phyloP scores from a whole-genome alignment of 2,888 invertebrate genomes.

The Drosophila hamatofila region DNA sequence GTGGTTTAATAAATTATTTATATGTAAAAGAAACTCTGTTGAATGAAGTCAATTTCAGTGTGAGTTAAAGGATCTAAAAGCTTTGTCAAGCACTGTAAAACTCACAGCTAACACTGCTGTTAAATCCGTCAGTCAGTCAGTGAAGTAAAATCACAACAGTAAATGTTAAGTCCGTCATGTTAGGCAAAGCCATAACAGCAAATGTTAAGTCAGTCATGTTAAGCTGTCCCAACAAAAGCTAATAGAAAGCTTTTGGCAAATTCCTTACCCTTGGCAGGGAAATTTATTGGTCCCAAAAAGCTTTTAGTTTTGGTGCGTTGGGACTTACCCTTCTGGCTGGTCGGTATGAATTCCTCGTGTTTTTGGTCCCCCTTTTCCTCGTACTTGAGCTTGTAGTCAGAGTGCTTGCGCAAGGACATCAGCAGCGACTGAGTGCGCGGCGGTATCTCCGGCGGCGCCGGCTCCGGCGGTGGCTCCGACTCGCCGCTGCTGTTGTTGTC shows the following conservation, averaged over 20 bases:
- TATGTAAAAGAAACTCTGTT: no score
- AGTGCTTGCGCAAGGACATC: constrained; percentile 84
- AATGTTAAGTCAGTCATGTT: not conserved
- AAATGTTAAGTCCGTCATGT: not conserved
- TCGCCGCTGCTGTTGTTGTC: constrained; percentile 68
- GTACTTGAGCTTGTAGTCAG: constrained; percentile 85
- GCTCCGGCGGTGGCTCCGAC: constrained; percentile 92
- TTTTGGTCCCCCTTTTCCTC: constrained; percentile 85
- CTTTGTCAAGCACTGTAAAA: not conserved
- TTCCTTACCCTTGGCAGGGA: not conserved
- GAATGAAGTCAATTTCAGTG: not conserved
- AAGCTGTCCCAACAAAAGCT: not conserved
- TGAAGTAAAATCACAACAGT: not conserved
- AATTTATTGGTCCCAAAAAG: not conserved
- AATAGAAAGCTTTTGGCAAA: not conserved
- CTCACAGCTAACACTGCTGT: not conserved
- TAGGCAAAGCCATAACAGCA: not conserved
- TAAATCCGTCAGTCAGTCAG: no score
- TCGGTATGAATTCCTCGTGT: constrained; percentile 85
- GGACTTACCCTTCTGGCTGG: constrained; percentile 79
- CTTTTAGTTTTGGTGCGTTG: not conserved
- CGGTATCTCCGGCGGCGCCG: constrained; percentile 94
- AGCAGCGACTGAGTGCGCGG: constrained; percentile 94
- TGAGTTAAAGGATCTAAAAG: not conserved
- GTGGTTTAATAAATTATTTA: no score